Conservation (phyloP, 2,113 vertebrate species). For the cattle (Bos taurus) region DNA sequence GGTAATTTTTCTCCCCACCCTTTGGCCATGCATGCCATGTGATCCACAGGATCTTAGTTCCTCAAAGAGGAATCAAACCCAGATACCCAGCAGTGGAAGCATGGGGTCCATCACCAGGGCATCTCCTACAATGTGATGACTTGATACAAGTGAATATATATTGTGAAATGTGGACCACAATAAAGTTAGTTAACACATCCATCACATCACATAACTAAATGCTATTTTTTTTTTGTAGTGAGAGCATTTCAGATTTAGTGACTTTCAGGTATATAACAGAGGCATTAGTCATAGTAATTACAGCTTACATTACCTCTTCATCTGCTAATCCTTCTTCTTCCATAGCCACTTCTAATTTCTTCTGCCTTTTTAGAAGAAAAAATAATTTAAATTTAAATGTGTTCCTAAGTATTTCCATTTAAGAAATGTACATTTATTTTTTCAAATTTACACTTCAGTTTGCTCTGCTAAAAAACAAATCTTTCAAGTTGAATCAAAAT, state of each 20-base stretch:
- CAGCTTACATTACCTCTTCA: constrained; percentile 87
- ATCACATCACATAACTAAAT: not conserved
- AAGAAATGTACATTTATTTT: constrained; percentile 32
- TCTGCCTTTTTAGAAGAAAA: constrained; percentile 87
- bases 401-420: not conserved
- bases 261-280: not conserved
- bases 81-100: not conserved
- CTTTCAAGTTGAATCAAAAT: constrained; percentile 2
- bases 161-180: not conserved
- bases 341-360: constrained; percentile 98
- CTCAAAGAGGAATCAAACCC: not conserved
- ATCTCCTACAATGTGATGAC: not conserved
- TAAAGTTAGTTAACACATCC: not conserved
- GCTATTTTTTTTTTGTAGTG: not conserved
- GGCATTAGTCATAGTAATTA: not conserved
- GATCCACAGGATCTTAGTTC: not conserved
- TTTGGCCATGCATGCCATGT: not conserved
- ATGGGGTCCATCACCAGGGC: not conserved
- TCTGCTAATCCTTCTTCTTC: constrained; percentile 96
- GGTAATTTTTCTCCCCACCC: not conserved
- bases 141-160: not conserved
- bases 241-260: not conserved
- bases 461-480: not conserved
- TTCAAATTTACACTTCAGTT: not conserved
- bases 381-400: not conserved